phyloP scores from a whole-genome alignment of 2,888 invertebrate genomes.

The Platerodrilus igneus region DNA sequence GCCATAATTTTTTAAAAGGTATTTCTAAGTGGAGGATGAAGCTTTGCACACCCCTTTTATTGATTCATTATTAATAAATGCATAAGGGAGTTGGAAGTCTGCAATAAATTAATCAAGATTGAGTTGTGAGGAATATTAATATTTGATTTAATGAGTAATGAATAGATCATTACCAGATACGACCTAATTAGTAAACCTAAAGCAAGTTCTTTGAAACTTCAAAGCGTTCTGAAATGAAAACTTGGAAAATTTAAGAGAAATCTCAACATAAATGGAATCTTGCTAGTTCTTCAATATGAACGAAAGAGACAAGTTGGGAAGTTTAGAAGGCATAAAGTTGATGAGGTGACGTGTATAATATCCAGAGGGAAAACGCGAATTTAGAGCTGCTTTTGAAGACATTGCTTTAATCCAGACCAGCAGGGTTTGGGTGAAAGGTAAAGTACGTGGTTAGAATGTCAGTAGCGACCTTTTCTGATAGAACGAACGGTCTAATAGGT shows the following conservation, averaged over 20 bases:
- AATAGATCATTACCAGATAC: constrained; percentile 11
- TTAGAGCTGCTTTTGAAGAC: constrained; percentile 32
- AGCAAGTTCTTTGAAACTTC: constrained; percentile 12
- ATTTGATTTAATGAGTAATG: constrained; percentile 12
- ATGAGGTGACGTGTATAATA: constrained; percentile 29
- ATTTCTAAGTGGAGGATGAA: too few species aligned
- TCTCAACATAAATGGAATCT: constrained; percentile 11
- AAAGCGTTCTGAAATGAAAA: constrained; percentile 13
- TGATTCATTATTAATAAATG: constrained; percentile 4
- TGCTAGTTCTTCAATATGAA: constrained; percentile 22
- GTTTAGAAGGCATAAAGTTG: constrained; percentile 25
- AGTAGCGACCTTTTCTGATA: constrained; percentile 17
- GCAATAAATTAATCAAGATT: too few species aligned
- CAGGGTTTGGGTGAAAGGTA: constrained; percentile 27
- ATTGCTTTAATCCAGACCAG: constrained; percentile 30
- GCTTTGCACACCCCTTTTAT: too few species aligned
- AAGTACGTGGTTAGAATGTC: constrained; percentile 25
- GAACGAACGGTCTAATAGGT: constrained; percentile 16
- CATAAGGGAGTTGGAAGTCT: constrained; percentile 5
- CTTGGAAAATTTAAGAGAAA: constrained; percentile 17
- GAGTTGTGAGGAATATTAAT: constrained; percentile 9
- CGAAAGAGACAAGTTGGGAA: constrained; percentile 23
- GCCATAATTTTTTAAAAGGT: too few species aligned
- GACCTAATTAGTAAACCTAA: constrained; percentile 11
- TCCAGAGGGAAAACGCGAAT: constrained; percentile 27